Conservation (phyloP, 2,797 vertebrate genomes). For the Micrastur ruficollis region DNA sequence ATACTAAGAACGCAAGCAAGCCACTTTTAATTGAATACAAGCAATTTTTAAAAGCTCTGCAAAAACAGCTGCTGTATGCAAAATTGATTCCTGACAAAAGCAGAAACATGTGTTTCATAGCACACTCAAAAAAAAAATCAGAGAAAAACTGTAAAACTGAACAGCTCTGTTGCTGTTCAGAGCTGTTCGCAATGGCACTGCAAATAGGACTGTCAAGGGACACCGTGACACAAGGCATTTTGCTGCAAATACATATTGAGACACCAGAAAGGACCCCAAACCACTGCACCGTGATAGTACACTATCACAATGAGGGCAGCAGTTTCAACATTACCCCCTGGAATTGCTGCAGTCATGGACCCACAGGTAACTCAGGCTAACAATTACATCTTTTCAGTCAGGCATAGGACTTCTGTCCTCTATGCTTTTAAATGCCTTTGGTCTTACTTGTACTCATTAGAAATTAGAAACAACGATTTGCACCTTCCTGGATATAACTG, state of each 20-base stretch:
- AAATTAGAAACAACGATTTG: not conserved
- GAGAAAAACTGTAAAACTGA: not conserved
- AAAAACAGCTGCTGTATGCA: not conserved
- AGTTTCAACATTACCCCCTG: no score
- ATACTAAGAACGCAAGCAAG: not conserved
- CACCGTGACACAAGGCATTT: not conserved
- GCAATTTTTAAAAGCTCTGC: not conserved
- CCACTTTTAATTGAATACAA: not conserved
- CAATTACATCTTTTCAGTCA: accelerated
- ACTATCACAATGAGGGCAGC: not conserved
- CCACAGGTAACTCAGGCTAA: not conserved
- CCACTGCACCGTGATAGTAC: accelerated
- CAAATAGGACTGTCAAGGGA: not conserved
- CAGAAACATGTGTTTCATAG: not conserved
- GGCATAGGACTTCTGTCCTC: not conserved
- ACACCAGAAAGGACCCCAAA: not conserved
- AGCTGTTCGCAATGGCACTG: not conserved
- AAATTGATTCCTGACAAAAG: not conserved
- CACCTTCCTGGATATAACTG: not conserved
- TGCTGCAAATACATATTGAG: not conserved
- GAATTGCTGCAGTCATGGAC: not conserved
- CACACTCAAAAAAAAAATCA: no score
- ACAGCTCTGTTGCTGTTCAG: not conserved
- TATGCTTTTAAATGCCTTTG: not conserved
- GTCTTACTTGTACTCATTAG: not conserved